Conservation (phyloP, 2,888 invertebrate genomes). For the Terebella lapidaria region DNA sequence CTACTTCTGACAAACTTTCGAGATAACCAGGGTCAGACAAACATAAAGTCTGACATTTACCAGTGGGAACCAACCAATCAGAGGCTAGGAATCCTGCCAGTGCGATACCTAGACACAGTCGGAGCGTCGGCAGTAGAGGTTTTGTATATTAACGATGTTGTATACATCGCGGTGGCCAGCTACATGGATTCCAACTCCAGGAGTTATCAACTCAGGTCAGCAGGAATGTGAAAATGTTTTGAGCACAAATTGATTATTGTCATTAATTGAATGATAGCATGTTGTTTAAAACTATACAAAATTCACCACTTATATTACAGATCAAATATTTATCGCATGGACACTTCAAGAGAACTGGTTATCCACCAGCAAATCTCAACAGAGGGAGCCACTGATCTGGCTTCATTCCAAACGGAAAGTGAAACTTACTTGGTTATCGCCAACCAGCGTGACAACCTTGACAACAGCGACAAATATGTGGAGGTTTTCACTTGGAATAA, state of each 20-base stretch:
- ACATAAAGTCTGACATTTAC: conserved; percentile 34
- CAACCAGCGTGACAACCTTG: conserved; percentile 37
- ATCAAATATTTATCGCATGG: conserved; percentile 41
- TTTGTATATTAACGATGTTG: conserved; percentile 30
- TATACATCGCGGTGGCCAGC: conserved; percentile 40
- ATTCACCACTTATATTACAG: too few species aligned
- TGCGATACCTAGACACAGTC: conserved; percentile 33
- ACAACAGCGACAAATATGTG: conserved; percentile 21
- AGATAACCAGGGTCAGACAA: conserved; percentile 35
- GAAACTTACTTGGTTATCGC: conserved; percentile 36
- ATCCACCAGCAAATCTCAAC: conserved; percentile 42
- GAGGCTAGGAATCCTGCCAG: conserved; percentile 29
- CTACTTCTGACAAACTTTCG: conserved; percentile 37
- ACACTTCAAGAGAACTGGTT: conserved; percentile 30
- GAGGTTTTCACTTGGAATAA: conserved; percentile 39
- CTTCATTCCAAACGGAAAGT: conserved; percentile 25
- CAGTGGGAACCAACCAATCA: conserved; percentile 34
- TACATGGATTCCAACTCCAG: conserved; percentile 31
- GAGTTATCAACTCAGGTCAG: conserved; percentile 26
- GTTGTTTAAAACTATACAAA: too few species aligned
- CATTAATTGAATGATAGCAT: too few species aligned
- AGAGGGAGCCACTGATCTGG: conserved; percentile 35
- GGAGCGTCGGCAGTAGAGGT: conserved; percentile 34
- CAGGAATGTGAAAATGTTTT: too few species aligned
- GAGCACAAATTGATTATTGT: too few species aligned